A percentile compares a stretch with the other conserved stretches of the same genome.
Evolutionary conservation across 2,113 vertebrate genomes (phyloP).

Genomic region (Microcebus ravelobensis): DNA sequence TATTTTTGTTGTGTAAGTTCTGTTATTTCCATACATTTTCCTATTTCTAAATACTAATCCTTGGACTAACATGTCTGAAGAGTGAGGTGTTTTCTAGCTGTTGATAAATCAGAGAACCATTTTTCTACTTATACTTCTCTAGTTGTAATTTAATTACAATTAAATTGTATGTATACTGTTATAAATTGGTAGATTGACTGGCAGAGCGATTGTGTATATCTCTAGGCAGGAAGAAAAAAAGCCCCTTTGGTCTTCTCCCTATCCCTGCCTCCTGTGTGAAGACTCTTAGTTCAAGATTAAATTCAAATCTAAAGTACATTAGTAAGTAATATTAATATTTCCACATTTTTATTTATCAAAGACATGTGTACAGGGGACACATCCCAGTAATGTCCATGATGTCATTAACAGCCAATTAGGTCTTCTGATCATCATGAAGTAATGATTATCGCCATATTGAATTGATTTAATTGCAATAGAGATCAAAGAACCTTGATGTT

Average conservation of each 20-base stretch:
- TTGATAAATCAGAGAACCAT: not conserved
- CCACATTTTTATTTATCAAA: slow-evolving; percentile 47
- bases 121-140: not conserved
- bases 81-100: not conserved
- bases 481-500: slow-evolving; percentile 39
- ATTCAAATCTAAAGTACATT: not conserved
- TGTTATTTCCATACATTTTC: not conserved
- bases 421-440: not conserved
- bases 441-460: not conserved
- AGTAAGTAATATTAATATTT: slow-evolving; percentile 29
- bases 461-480: slow-evolving; percentile 33
- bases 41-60: slow-evolving; percentile 23
- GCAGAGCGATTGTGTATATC: not conserved
- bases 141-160: not conserved
- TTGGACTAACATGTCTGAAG: not conserved
- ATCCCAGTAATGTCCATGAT: not conserved
- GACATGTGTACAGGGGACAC: not conserved
- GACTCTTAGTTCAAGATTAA: not conserved
- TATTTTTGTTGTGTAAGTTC: not conserved
- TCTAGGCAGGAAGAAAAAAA: not conserved
- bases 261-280: not conserved
- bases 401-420: not conserved
- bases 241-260: not conserved
- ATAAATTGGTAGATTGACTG: not conserved
- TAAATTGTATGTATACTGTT: not conserved